Percentiles rank a stretch among this genome's conserved stretches.
These are phyloP conservation scores for Ischnus inquisitorius DNA, from an alignment of 2,888 invertebrate genomes.

Conservation along the genomic window DNA sequence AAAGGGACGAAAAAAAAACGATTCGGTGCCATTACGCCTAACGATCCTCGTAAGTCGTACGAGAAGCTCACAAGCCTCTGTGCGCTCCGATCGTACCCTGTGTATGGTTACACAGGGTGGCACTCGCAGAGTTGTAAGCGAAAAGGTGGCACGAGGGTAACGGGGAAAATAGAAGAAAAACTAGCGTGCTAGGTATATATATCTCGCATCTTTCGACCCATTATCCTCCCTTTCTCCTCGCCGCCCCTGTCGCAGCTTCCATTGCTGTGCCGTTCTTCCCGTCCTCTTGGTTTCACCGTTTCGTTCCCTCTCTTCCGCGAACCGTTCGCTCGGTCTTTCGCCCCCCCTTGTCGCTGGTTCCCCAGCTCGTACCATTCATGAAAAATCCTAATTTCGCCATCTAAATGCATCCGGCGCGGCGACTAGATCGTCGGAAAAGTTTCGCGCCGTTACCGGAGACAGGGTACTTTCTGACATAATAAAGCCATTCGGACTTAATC, in stretches of 20 bases:
- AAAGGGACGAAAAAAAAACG: constrained; percentile 52
- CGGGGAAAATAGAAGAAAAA: constrained; percentile 7
- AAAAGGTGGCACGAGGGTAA: neutral
- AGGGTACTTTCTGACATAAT: constrained; percentile 78
- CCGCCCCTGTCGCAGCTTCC: neutral
- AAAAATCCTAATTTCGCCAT: constrained; percentile 80
- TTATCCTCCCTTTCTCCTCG: constrained; percentile 66
- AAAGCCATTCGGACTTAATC: constrained; percentile 80
- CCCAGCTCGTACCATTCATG: constrained; percentile 66
- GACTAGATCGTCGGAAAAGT: constrained; percentile 75
- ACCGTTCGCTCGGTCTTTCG: constrained; percentile 32
- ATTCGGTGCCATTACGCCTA: constrained; percentile 73
- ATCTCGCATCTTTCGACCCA: constrained; percentile 69
- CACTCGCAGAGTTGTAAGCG: neutral
- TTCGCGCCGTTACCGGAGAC: constrained; percentile 71
- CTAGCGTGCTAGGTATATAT: constrained; percentile 29
- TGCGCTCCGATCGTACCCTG: neutral
- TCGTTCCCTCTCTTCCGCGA: constrained; percentile 27
- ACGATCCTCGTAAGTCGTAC: constrained; percentile 74
- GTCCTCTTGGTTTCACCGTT: constrained; percentile 14
- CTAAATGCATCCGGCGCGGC: constrained; percentile 79
- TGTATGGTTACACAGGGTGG: constrained; percentile 13
- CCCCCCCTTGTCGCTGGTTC: constrained; percentile 24
- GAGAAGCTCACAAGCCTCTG: constrained; percentile 38
- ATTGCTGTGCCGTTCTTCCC: neutral